Base-by-base conservation (phyloP, 2,113 vertebrate genomes). In the Pedionomus torquatus region DNA sequence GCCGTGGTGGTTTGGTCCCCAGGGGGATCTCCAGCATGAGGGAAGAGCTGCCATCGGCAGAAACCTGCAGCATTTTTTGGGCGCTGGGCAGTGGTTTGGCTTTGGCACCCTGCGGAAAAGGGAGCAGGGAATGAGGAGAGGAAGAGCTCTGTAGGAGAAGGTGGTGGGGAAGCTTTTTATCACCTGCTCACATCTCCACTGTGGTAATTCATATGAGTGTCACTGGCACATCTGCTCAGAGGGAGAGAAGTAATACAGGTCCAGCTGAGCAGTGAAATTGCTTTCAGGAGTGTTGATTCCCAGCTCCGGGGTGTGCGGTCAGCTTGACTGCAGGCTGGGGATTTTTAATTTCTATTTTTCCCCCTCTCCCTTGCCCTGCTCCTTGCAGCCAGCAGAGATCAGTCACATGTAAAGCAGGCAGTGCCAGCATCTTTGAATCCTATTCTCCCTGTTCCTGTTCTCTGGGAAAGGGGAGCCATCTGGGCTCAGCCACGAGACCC, bases 181-280 rank as follows among this genome's bases (percentile, higher is more conserved):
- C 91, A 88, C 55, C 52, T 6, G 0, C 82, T 60, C 7, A 0
- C 55, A n/a, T 64, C 52, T 87, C 44, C 31, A 7, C n/a, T 1
- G n/a, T 25, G 55, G 48, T 66, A 71, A 92, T 96, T 91, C 69
- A 2, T 72, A 17, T 4, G 43, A 85, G 92, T 79, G 86, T 88
- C 94, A 44, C 78, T 61, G 88, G 75, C 93, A 90, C 94, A 84
- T 94, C 95, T 97, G 91, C 46, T 93, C 74, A 33, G 95, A 85
- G 77, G 41, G 17, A 60, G 51, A 74, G 63, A 85, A 89, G 66
- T 35, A 87, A 94, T 76, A 44, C 82, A 25, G 80, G 82, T 97
- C 93, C 96, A 96, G 92, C 95, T 97, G 97, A 94, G 94, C 3
- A 0, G 44, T 1, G 2, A 95, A 96, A 96, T 96, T 97, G 94